Conservation (phyloP, 2,797 vertebrate genomes). For the Miichthys miiuy region DNA sequence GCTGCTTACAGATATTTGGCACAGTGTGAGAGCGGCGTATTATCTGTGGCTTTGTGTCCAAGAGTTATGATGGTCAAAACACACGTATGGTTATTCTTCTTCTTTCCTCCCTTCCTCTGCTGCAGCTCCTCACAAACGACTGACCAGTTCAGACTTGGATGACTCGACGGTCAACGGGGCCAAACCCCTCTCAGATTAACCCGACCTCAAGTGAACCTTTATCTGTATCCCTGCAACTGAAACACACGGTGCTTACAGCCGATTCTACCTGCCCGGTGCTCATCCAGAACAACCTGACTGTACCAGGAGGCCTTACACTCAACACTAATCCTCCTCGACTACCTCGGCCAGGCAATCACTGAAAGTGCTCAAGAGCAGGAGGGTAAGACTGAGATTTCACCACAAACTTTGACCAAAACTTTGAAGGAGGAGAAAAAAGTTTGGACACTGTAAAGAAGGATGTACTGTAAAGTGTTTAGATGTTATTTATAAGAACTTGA, state of each 20-base stretch:
- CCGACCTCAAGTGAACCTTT: conserved; percentile 45
- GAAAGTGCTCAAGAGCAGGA: conserved; percentile 38
- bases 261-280: conserved; percentile 38
- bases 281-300: conserved; percentile 32
- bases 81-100: conserved; percentile 7
- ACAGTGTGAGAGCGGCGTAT: conserved; percentile 16
- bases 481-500: conserved; percentile 56
- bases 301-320: conserved; percentile 25
- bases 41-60: conserved; percentile 41
- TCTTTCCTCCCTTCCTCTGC: neutral
- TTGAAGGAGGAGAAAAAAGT: conserved; percentile 1
- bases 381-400: conserved; percentile 3
- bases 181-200: conserved; percentile 73
- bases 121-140: conserved; percentile 81
- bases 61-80: conserved; percentile 36
- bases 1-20: conserved; percentile 62
- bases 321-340: conserved; percentile 51
- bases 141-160: conserved; percentile 76
- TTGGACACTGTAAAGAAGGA: conserved; percentile 33
- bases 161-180: conserved; percentile 64
- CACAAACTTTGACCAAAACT: conserved; percentile 11
- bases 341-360: conserved; percentile 57
- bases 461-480: conserved; percentile 33
- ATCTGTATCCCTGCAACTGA: conserved; percentile 16
- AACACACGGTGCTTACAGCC: conserved; percentile 40